Evolutionary conservation across 2,113 vertebrate species (phyloP).

Genomic region (Hippolais icterina): DNA sequence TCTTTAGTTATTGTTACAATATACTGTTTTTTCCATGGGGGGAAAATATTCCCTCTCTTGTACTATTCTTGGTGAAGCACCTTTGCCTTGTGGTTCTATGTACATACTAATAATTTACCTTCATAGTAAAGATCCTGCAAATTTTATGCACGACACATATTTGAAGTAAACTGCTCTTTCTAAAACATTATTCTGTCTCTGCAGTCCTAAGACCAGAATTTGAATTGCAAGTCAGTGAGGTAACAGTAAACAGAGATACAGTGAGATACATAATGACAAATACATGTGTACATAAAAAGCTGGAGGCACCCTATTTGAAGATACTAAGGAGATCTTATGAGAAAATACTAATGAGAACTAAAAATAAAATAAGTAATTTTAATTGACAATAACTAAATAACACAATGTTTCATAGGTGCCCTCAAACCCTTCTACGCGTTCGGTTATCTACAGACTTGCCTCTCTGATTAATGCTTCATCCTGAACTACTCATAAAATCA

Average conservation of each 20-base stretch:
- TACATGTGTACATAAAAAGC: not conserved
- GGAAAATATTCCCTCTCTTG: not conserved
- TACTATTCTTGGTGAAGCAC: not conserved
- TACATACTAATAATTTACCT: not conserved
- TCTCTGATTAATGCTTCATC: not conserved
- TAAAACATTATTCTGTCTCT: not conserved
- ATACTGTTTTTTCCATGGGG: rapidly evolving
- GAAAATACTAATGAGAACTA: not conserved
- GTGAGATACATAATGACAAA: not conserved
- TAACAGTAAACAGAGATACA: not conserved
- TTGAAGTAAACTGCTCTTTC: not conserved
- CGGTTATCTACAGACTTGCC: not conserved
- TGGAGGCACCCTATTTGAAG: not conserved
- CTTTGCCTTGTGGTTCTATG: not conserved
- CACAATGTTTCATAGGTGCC: not conserved
- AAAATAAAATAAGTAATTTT: not conserved
- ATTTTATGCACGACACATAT: not conserved
- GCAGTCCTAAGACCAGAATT: not conserved
- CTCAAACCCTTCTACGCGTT: not conserved
- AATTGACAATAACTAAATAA: not conserved
- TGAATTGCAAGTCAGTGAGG: not conserved
- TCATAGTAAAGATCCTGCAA: not conserved
- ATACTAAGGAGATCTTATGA: not conserved
- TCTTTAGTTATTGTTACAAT: not conserved
- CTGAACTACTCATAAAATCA: not conserved